Base-by-base conservation (phyloP, 2,113 vertebrate genomes). In the Scatophagus argus region DNA sequence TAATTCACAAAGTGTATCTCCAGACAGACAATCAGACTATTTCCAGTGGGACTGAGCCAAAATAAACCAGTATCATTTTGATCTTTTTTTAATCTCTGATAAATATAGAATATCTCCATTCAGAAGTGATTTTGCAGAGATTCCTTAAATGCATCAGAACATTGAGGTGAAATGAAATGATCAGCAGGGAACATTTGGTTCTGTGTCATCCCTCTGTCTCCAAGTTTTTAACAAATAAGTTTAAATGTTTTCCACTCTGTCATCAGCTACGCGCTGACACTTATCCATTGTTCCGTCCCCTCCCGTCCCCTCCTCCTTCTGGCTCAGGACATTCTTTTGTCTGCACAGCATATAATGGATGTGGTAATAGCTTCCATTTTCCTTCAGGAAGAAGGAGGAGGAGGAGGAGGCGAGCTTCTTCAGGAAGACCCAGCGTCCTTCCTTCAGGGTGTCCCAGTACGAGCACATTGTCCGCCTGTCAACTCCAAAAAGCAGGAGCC, bases 381-480 rank as follows among this genome's bases (percentile, higher is more conserved):
- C 84, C 85, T 74, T 75, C 74, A 93, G 89, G 79, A 83, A 84
- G 44, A 46, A 66, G 70, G 55, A 66, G 16, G 46, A 69, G 38
- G 69, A 73, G 78, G 70, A 31, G 27, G 79, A 55, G 54, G 71
- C 16, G 34, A 78, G 61, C 54, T 67, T 61, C 83, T 84, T 59
- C 70, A 92, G 82, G 80, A 92, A 83, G 73, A 86, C 56, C 38
- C 58, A 2, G 29, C 61, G 39, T 72, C 77, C 86, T 85, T 85
- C 85, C 74, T 89, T 82, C 32, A 63, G 34, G 46, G 43, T 74
- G 2, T 61, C 64, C 16, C 89, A 82, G 79, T 84, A 87, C 0
- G 55, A 91, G 49, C 77, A 77, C 59, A 79, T 84, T 25, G 65
- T 82, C 62, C 88, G 88, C 25, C 55, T 94, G 71, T 91, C 93